Evolutionary conservation across 2,888 invertebrate species (phyloP), one percentile per base, ranked within the genome.

Genomic region (Nasonovia ribisnigri): DNA sequence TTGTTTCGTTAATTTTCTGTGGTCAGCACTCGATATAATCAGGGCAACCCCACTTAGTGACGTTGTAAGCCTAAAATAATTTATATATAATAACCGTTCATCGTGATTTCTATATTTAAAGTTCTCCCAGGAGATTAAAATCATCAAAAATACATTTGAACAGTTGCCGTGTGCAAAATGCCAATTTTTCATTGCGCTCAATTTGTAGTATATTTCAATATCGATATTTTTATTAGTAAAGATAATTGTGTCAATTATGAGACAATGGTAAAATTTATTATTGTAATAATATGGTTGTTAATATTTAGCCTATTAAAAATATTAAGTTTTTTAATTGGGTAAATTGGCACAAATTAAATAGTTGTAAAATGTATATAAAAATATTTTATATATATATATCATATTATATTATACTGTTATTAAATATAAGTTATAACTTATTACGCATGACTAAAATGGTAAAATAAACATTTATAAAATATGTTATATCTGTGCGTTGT

Each of bases 21-120:
- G 92, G 26, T 84, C 46, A 93, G 54, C 46, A 89, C 54, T 43
- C 24, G 77, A 88, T 89, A 93, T 93, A 93, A 57, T 57, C 84
- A 93, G 93, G 90, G 36, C 89, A 93, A 57, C 90, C 93, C 90
- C 90, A 90, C 90, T 60, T 86, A 86, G 84, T 88, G 54, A 88
- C 88, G 84, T 84, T 84, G 84, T 36, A 60, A 36, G 93, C 46
- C 93, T 93, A 93, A 84, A 89, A 89, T 93, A 90, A 93, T 89
- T 77, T 92, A 88, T 92, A 93, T 43, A 89, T 92, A 90, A 87
- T 86, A 90, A 92, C 89, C 84, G 48, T 93, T 93, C 93, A 60
- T 93, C 42, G 26, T 86, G 60, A 86, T 93, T 93, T 93, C 89
- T 93, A 93, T 93, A 93, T 93, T 93, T 93, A 93, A 90, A 93